A percentile compares a stretch with the other conserved stretches of the same genome.
phyloP scores from a whole-genome alignment of 1,140 invertebrate species.

The Pseudomyrmex concolor region DNA sequence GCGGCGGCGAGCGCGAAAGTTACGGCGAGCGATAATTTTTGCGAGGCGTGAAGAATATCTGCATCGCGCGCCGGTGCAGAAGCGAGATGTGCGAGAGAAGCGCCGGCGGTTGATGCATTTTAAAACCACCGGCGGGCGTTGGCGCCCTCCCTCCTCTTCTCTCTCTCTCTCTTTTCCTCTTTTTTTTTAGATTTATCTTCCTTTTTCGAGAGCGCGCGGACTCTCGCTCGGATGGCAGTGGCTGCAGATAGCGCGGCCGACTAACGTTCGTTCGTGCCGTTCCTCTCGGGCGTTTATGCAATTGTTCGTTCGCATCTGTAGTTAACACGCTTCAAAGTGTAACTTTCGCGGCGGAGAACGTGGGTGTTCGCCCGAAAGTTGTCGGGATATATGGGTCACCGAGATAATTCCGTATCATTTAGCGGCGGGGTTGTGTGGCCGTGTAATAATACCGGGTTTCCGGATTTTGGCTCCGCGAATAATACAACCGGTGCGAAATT shows the following conservation, averaged over 20 bases:
- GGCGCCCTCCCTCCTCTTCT: background rate
- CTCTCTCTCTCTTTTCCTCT: background rate
- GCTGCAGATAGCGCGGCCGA: slow-evolving; percentile 59
- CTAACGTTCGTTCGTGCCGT: slow-evolving; percentile 1
- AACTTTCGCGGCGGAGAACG: slow-evolving; percentile 4
- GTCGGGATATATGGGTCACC: slow-evolving; percentile 26
- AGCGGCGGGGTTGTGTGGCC: slow-evolving; percentile 4
- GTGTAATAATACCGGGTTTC: slow-evolving; percentile 18
- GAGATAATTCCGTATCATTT: slow-evolving; percentile 57
- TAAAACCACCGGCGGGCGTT: slow-evolving; percentile 46
- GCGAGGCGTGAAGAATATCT: slow-evolving; percentile 61
- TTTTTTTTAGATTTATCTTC: slow-evolving; percentile 67
- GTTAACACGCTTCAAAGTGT: slow-evolving; percentile 62
- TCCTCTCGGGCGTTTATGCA: slow-evolving; percentile 62
- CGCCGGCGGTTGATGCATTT: slow-evolving; percentile 65
- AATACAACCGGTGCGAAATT: slow-evolving; percentile 34
- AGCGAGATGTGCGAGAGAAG: slow-evolving; percentile 12
- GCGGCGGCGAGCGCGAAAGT: slow-evolving; percentile 45
- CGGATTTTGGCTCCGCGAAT: background rate
- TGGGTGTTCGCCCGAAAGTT: slow-evolving; percentile 39
- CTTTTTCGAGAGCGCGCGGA: slow-evolving; percentile 35
- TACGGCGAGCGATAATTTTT: slow-evolving; percentile 68
- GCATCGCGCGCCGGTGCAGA: background rate
- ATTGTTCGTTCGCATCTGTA: slow-evolving; percentile 61
- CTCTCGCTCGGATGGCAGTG: slow-evolving; percentile 50